These are phyloP conservation scores for Hycleus cichorii DNA, from an alignment of 1,140 invertebrate species.

Conservation along the genomic window DNA sequence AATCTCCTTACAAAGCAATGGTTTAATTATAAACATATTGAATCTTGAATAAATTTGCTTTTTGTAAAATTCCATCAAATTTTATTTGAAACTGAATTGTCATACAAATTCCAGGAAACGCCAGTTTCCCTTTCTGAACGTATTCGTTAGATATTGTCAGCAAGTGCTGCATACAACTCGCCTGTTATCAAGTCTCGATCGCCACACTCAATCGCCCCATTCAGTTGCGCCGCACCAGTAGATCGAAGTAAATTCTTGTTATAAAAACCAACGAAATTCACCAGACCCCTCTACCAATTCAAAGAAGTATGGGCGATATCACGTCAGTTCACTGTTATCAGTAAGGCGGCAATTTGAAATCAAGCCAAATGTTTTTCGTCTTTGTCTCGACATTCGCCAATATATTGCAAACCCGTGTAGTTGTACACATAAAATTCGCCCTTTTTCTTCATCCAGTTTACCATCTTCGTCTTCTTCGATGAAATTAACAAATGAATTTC, in stretches of 20 bases:
- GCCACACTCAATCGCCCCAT: neutral
- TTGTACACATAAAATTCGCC: too few species aligned
- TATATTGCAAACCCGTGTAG: too few species aligned
- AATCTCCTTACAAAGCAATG: too few species aligned
- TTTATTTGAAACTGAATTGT: too few species aligned
- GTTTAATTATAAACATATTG: too few species aligned
- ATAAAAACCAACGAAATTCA: conserved; percentile 10
- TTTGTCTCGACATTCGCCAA: too few species aligned
- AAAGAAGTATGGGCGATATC: conserved; percentile 4
- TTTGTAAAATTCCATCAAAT: too few species aligned
- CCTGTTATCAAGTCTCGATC: conserved; percentile 10
- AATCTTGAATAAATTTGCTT: too few species aligned
- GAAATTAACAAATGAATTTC: conserved; percentile 14
- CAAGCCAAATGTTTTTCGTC: conserved; percentile 20
- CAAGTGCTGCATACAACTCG: conserved; percentile 12
- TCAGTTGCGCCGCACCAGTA: neutral
- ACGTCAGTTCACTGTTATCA: conserved; percentile 16
- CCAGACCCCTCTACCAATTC: neutral
- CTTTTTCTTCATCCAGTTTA: too few species aligned
- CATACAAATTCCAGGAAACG: too few species aligned
- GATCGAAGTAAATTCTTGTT: conserved; percentile 17
- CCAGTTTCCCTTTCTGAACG: neutral
- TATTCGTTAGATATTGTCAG: conserved; percentile 12
- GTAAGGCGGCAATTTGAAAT: conserved; percentile 23
- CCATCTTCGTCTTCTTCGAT: conserved; percentile 1